phyloP scores from a whole-genome alignment of 1,140 invertebrate genomes.

The Gryon sp. region DNA sequence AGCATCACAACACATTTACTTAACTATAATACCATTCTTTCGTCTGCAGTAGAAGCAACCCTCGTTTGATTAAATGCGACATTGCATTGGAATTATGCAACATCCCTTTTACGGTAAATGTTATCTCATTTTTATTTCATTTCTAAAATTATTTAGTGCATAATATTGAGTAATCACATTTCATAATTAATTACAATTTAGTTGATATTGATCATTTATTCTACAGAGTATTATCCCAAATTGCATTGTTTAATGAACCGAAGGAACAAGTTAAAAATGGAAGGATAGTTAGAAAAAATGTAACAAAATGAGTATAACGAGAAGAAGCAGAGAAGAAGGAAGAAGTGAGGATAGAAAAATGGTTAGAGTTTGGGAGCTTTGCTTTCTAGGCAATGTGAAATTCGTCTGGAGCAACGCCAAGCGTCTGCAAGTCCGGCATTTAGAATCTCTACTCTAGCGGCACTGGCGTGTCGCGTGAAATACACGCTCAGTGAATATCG shows the following conservation, averaged over 20 bases:
- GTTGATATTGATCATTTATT: too few relatives aligned
- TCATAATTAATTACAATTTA: too few relatives aligned
- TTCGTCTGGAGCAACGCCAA: constrained; percentile 67
- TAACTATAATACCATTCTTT: not conserved
- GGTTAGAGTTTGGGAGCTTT: constrained; percentile 1
- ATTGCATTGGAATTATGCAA: too few relatives aligned
- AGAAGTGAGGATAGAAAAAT: constrained; percentile 5
- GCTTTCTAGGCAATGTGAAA: constrained; percentile 61
- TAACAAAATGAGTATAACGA: not conserved
- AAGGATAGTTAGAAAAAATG: not conserved
- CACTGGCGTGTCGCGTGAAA: constrained; percentile 33
- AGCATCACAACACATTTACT: constrained; percentile 1
- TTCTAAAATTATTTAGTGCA: too few relatives aligned
- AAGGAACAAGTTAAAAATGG: constrained; percentile 16
- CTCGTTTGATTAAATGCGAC: too few relatives aligned
- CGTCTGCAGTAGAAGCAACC: too few relatives aligned
- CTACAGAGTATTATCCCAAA: too few relatives aligned
- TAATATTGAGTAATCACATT: too few relatives aligned
- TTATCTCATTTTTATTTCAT: too few relatives aligned
- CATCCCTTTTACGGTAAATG: too few relatives aligned
- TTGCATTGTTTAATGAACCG: too few relatives aligned
- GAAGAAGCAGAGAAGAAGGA: not conserved
- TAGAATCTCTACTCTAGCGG: constrained; percentile 56
- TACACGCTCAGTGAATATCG: constrained; percentile 28
- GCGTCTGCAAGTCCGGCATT: constrained; percentile 45